Evolutionary conservation across 1,140 invertebrate genomes (phyloP), one percentile per base, ranked within the genome.

Genomic region (Dendrolimus kikuchii): DNA sequence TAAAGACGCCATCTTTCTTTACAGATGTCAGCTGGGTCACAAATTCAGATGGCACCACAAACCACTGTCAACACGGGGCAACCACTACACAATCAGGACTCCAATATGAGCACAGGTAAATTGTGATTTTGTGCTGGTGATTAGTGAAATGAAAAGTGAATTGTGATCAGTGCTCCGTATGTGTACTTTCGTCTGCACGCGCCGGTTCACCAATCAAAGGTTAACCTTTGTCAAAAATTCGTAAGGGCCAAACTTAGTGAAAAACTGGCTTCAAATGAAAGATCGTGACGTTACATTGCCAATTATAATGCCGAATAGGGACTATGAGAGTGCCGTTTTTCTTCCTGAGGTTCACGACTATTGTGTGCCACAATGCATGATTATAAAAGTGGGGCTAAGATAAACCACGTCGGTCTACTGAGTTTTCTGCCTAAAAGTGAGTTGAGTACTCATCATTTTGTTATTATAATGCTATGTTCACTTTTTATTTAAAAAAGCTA

Each of bases 1-100:
- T 85, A 84, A 83, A 79, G 85, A 86, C 81, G 81, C 79, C 74
- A 79, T 82, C 74, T 86, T 78, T 86, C 78, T 80, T 94, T 94
- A 69, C 90, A 96, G 94, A 95, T 95, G 95, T 95, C 94, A 91
- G 94, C 94, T 91, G 94, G 94, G 90, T 93, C 94, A 90, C 94
- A 95, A 92, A 93, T 95, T 93, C 95, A 95, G 92, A 95, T 95
- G 94, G 94, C 94, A 93, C 94, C 94, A 86, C 94, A 95, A 91
- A 93, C 94, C 87, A 94, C 93, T 87, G 90, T 94, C 90, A 93
- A 92, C 90, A 92, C 93, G 90, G 92, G 92, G 90, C 93, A 95
- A 90, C 92, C 93, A 89, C 91, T 92, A 91, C 92, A 94, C 92
- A 96, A 92, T 92, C 95, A 96, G 91, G 95, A 96, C 91, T 97